Percentiles rank a stretch among this genome's conserved stretches.
phyloP scores from a whole-genome alignment of 2,797 vertebrate species.

The Clarias laeviceps region DNA sequence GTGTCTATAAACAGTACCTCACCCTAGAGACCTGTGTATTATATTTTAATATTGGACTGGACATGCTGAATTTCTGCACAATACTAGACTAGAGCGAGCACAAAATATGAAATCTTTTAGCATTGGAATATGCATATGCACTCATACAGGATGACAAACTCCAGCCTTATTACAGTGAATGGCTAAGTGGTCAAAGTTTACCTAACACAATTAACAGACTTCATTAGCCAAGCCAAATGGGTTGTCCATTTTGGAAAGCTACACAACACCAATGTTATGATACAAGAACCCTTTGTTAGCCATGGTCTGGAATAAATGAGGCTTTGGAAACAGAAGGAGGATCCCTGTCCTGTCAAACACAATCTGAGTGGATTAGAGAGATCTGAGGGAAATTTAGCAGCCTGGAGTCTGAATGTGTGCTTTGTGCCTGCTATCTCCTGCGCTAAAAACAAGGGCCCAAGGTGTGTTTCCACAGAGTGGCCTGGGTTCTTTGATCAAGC shows the following conservation, averaged over 20 bases:
- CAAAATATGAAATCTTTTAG: not conserved
- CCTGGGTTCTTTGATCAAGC: constrained; percentile 65
- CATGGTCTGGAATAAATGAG: constrained; percentile 49
- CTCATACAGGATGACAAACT: not conserved
- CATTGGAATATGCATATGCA: not conserved
- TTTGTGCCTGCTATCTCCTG: constrained; percentile 69
- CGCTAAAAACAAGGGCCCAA: constrained; percentile 73
- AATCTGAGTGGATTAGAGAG: constrained; percentile 72
- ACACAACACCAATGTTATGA: constrained; percentile 42
- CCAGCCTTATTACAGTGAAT: not conserved
- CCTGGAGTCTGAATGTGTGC: constrained; percentile 73
- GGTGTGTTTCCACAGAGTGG: constrained; percentile 64
- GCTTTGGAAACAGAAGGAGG: constrained; percentile 65
- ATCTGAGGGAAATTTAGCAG: constrained; percentile 79
- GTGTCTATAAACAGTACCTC: constrained; percentile 42
- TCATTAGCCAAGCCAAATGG: constrained; percentile 51
- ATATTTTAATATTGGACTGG: constrained; percentile 29
- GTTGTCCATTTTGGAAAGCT: constrained; percentile 48
- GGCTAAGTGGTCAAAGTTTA: constrained; percentile 26
- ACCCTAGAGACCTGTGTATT: constrained; percentile 51
- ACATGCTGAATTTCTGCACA: constrained; percentile 19
- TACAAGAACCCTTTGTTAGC: constrained; percentile 59
- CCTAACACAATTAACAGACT: constrained; percentile 46
- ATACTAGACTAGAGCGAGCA: not conserved
- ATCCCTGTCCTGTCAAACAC: constrained; percentile 72